Conservation (phyloP, 2,888 invertebrate genomes). For the Sclerodermus sp. region DNA sequence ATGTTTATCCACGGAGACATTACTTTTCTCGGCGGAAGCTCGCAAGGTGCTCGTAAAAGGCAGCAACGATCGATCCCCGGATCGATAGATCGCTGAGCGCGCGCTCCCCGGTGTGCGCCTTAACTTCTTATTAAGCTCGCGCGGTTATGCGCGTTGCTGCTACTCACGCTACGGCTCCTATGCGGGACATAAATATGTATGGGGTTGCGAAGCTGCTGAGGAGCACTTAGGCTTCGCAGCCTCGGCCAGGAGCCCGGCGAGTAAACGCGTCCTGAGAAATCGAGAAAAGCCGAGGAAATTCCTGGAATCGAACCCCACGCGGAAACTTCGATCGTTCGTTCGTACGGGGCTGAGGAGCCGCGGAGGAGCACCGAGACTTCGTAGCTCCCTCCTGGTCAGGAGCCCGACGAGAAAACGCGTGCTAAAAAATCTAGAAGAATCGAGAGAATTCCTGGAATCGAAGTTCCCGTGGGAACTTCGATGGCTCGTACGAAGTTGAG, state of each 20-base stretch:
- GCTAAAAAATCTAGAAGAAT: too few species aligned
- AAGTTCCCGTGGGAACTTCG: too few species aligned
- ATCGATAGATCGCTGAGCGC: neutral
- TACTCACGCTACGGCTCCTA: neutral
- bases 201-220: neutral
- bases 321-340: neutral
- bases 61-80: neutral
- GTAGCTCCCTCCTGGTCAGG: too few species aligned
- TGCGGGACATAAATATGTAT: slow-evolving; percentile 4
- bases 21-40: neutral
- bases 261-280: neutral
- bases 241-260: neutral
- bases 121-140: slow-evolving; percentile 15
- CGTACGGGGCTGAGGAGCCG: too few species aligned
- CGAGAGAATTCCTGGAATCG: too few species aligned
- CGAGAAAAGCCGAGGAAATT: neutral
- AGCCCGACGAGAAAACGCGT: too few species aligned
- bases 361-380: too few species aligned
- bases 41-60: neutral
- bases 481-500: too few species aligned
- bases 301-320: neutral
- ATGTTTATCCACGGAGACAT: neutral
- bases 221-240: slow-evolving; percentile 1
- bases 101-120: neutral
- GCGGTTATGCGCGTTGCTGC: slow-evolving; percentile 3